phyloP scores from a whole-genome alignment of 2,888 invertebrate species.

The Syrphus vitripennis region DNA sequence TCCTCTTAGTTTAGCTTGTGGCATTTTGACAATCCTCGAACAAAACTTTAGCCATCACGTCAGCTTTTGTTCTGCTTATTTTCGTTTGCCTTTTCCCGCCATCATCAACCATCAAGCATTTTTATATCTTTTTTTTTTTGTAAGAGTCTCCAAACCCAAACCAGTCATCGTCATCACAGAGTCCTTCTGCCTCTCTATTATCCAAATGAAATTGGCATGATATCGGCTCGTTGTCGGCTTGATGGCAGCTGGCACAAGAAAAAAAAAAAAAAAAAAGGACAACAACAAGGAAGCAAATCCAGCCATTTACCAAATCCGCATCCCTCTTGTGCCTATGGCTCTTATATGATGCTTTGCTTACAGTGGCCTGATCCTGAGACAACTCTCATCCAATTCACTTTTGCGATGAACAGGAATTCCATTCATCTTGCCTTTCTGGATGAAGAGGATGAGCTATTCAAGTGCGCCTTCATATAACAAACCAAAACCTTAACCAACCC shows the following conservation, averaged over 20 bases:
- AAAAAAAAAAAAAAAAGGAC: conserved; percentile 53
- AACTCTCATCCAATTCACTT: conserved; percentile 59
- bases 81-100: conserved; percentile 15
- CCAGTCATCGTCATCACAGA: conserved; percentile 3
- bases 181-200: conserved; percentile 58
- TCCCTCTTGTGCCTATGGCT: background rate
- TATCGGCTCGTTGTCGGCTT: conserved; percentile 70
- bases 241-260: conserved; percentile 58
- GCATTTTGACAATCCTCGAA: conserved; percentile 46
- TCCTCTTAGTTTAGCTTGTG: conserved; percentile 38
- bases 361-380: conserved; percentile 37
- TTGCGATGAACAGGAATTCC: conserved; percentile 66
- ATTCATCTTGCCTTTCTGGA: conserved; percentile 63
- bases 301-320: conserved; percentile 66
- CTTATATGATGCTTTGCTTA: background rate
- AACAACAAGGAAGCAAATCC: conserved; percentile 65
- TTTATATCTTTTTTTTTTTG: background rate
- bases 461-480: conserved; percentile 68
- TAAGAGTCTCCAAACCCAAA: conserved; percentile 8
- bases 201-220: conserved; percentile 71
- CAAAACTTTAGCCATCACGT: conserved; percentile 39
- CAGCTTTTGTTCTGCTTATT: conserved; percentile 21
- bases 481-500: conserved; percentile 24
- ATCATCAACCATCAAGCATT: conserved; percentile 1
- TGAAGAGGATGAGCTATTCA: conserved; percentile 60